Evolutionary conservation across 2,113 vertebrate species (phyloP).

Genomic region (Axis porcinus): DNA sequence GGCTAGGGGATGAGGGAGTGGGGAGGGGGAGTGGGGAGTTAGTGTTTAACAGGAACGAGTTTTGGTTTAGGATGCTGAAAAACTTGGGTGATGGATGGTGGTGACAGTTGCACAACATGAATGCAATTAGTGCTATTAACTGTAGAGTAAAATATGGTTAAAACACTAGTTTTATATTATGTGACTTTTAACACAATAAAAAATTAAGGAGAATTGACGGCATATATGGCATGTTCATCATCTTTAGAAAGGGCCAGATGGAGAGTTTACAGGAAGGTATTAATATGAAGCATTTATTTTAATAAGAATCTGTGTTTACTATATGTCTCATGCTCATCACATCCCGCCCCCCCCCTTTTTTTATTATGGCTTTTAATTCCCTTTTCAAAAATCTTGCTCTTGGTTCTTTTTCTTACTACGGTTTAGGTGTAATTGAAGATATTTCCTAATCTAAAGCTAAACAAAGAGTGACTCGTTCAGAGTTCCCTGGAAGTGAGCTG

Average conservation of each 20-base stretch:
- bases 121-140: not conserved
- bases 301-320: not conserved
- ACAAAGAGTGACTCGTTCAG: not conserved
- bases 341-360: not conserved
- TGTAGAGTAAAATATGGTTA: not conserved
- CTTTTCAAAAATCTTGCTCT: not conserved
- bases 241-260: constrained; percentile 5
- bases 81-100: not conserved
- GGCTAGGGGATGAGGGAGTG: fast-evolving
- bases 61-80: not conserved
- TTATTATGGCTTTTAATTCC: not conserved
- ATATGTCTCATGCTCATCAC: not conserved
- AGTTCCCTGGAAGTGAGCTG: not conserved
- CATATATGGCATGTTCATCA: not conserved
- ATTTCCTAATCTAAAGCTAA: not conserved
- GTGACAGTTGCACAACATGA: not conserved
- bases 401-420: not conserved
- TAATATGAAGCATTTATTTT: not conserved
- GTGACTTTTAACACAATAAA: not conserved
- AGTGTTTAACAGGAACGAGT: not conserved
- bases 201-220: not conserved
- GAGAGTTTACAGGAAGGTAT: not conserved
- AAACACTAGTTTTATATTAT: not conserved
- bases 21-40: not conserved
- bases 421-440: not conserved